Base-by-base conservation (phyloP, 2,113 vertebrate genomes). In the Penelope pileata region DNA sequence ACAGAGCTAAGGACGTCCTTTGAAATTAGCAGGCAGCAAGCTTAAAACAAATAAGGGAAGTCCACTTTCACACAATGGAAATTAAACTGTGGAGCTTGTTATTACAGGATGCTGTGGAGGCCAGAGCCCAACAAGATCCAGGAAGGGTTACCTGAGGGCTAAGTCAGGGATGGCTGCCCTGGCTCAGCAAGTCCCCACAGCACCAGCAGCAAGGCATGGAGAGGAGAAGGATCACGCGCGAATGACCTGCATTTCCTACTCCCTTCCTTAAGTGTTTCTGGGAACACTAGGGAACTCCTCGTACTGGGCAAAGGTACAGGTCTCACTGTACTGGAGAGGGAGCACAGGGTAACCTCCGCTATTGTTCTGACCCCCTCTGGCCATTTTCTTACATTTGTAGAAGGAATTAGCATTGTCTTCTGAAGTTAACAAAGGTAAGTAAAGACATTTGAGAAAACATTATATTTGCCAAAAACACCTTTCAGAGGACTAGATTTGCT, bases 21-120 rank as follows among this genome's bases (percentile, higher is more conserved):
- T 59, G 69, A 91, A 93, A 93, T 82, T 47, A 48, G 16, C 26
- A 72, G 36, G 43, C 81, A 8, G 14, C 47, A 51, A 90, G 60
- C 13, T 93, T 63, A 56, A 92, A 96, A 92, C 72, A 92, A 96
- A 90, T 10, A 88, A 30, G 78, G 94, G 95, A 96, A 95, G 69
- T 92, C 23, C 69, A 72, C 88, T 92, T 93, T 94, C 83, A 82
- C 96, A 88, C 77, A 78, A 56, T 93, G 92, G 86, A 88, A 92
- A 64, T 86, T 68, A 86, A 94, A 81, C 38, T 9, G 24, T 85
- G 77, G 47, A 64, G 86, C 51, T 75, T 88, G 38, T 22, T 88
- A 83, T 95, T 75, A 68, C 76, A 86, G 91, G 92, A 93, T 72
- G 64, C 21, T 82, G 43, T 24, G 86, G 75, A 86, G 86, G 94